Base-by-base conservation (phyloP, 2,113 vertebrate genomes). In the Aleadryas rufinucha region DNA sequence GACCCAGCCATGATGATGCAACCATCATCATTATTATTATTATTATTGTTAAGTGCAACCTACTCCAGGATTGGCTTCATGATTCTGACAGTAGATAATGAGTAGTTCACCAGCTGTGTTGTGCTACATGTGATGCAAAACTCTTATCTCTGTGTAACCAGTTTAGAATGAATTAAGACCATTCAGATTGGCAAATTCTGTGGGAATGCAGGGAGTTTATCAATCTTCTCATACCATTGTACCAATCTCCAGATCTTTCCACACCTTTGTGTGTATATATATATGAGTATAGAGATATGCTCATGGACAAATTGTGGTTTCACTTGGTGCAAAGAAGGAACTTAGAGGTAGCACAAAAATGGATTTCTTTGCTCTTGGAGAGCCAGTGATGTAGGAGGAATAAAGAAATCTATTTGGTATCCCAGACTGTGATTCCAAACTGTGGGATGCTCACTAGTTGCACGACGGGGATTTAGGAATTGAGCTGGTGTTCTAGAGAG, bases 191-290 rank as follows among this genome's bases (percentile, higher is more conserved):
- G 6, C 13, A 49, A 30, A 15, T 44, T 49, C 50, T 65, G 39
- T 52, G 65, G 27, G 52, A 56, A 15, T 33, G 16, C 42, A 70
- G 45, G 65, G 42, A 63, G 10, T 49, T 68, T 74, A 35, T n/a
- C 28, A 37, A 13, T 44, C 24, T 37, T 88, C 27, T 69, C 65
- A 17, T 9, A 6, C 15, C 11, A 0, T 9, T 56, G 10, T 63
- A 54, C 11, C 44, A 68, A 57, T 54, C 57, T 72, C 27, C 44
- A 63, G 52, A 5, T 84, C 16, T 54, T 60, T 59, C 47, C 18
- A 30, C 15, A 11, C 4, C 10, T 39, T 13, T 59, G 2, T 56
- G 13, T 66, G 17, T 49, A 1, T 5, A 2, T 5, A 2, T 24
- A 4, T 54, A 3, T 63, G 35, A 80, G 21, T 33, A 17, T 3